Base-by-base conservation (phyloP, 2,113 vertebrate species). In the Vidua chalybeata region DNA sequence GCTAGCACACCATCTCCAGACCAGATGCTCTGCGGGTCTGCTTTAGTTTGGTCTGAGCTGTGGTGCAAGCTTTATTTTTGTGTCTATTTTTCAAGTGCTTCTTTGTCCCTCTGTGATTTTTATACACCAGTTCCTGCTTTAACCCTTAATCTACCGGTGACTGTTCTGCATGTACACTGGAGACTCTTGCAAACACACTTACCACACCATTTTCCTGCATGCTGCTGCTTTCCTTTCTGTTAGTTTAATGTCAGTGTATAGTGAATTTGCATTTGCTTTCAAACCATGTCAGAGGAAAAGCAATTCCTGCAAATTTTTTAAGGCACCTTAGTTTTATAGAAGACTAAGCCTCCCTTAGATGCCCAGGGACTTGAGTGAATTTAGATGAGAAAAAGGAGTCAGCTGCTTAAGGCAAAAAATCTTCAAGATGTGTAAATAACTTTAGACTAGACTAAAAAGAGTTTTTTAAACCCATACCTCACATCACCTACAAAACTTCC, bases 1-100 rank as follows among this genome's bases (percentile, higher is more conserved):
- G 90, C 94, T 75, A 87, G 76, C 76, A 45, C 56, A 93, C 72
- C 92, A 81, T 81, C 80, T 78, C 90, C 80, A 59, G 18, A 84
- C 61, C 96, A 97, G 93, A 89, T 93, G 91, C 80, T 89, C 51
- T 41, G 33, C 7, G 1, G 46, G 46, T 24, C 75, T 67, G 33
- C 64, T 87, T 81, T 59, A 39, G 84, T 91, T 87, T 68, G n/a
- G 16, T 68, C 91, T 76, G 77, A 89, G 66, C 54, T 69, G 24
- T 35, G 41, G 28, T 58, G 62, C 31, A 69, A 76, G 46, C 66
- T 89, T 84, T 81, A 43, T 49, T 94, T 95, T 87, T 79, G 13
- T 33, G 49, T 56, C 54, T 94, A 0, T 54, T 61, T 95, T 87
- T 84, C 69, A 49, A 58, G 31, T 8, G n/a, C 6, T 79, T 73